Conservation (phyloP, 1,140 invertebrate species). For the Ladona fulva region DNA sequence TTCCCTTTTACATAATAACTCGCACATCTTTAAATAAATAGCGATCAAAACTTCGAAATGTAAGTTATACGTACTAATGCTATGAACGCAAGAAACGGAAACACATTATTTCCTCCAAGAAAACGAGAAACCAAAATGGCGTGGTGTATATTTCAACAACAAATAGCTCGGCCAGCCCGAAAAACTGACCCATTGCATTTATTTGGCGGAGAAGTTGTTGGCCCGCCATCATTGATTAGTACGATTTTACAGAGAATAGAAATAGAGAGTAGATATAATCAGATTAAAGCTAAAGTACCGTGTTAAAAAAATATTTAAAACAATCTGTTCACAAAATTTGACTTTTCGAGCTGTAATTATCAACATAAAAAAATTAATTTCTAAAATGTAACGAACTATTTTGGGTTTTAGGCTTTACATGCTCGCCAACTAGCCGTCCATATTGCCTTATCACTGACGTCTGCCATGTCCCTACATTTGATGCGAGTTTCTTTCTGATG, state of each 20-base stretch:
- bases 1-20: not conserved
- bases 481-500: not conserved
- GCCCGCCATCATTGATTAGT: slow-evolving; percentile 7
- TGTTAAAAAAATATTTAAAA: too few relatives aligned
- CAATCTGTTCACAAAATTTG: too few relatives aligned
- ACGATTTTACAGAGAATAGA: not conserved
- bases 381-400: not conserved
- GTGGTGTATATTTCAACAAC: slow-evolving; percentile 9
- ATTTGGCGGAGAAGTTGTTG: slow-evolving; percentile 8
- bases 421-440: not conserved
- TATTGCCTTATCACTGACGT: not conserved
- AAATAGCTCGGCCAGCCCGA: slow-evolving; percentile 6
- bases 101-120: slow-evolving; percentile 1
- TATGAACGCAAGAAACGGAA: not conserved
- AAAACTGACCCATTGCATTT: slow-evolving; percentile 9
- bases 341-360: too few relatives aligned
- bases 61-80: not conserved
- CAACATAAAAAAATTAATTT: too few relatives aligned
- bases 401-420: not conserved
- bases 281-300: too few relatives aligned
- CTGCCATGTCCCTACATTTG: not conserved
- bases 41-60: not conserved
- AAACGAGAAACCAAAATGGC: not conserved
- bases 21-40: not conserved
- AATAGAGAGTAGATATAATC: not conserved